phyloP scores from a whole-genome alignment of 2,888 invertebrate species.

The Synergus japonicus region DNA sequence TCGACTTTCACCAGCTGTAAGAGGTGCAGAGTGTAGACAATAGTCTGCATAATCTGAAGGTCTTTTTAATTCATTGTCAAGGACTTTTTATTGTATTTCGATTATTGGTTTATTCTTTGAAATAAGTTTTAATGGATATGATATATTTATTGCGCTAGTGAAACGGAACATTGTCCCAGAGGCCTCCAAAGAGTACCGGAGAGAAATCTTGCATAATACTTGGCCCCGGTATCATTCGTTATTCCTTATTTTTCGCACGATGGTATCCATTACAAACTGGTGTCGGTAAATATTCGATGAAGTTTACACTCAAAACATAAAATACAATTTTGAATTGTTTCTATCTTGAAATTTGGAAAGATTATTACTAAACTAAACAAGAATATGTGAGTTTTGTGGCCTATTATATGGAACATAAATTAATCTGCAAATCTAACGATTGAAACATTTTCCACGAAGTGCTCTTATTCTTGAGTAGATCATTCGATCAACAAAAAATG shows the following conservation, averaged over 20 bases:
- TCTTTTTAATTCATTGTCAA: background rate
- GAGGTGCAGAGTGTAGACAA: background rate
- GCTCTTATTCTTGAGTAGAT: too few species aligned
- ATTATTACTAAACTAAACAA: too few species aligned
- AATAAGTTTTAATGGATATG: background rate
- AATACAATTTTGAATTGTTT: too few species aligned
- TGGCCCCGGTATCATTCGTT: constrained; percentile 51
- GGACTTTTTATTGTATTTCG: background rate
- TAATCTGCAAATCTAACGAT: too few species aligned
- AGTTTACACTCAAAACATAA: too few species aligned
- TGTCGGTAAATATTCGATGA: background rate
- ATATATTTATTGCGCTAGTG: background rate
- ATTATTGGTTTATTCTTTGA: background rate
- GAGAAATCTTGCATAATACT: constrained; percentile 56
- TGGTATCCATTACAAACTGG: constrained; percentile 48
- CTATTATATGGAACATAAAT: too few species aligned
- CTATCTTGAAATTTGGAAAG: too few species aligned
- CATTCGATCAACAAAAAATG: too few species aligned
- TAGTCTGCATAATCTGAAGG: background rate
- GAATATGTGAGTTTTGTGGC: too few species aligned
- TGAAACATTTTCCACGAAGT: too few species aligned
- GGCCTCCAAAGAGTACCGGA: constrained; percentile 46
- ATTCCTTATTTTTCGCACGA: constrained; percentile 51
- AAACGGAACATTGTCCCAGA: constrained; percentile 50
- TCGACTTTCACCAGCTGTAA: background rate